Evolutionary conservation across 2,888 invertebrate genomes (phyloP).

Genomic region (Heterodera filipjevi): DNA sequence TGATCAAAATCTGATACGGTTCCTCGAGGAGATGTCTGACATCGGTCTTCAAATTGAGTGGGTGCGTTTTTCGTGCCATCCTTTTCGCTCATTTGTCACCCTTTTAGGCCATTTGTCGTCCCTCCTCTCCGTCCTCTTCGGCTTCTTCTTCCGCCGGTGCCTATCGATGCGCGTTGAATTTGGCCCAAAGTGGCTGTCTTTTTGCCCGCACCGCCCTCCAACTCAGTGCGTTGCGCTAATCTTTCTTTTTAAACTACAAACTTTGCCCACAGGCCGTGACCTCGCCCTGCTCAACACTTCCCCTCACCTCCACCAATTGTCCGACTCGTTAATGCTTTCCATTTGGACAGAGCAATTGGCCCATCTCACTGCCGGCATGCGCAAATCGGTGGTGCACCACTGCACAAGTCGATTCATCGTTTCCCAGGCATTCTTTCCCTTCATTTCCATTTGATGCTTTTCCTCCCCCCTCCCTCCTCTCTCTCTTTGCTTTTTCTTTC

Average conservation of each 20-base stretch:
- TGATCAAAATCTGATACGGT: slow-evolving; percentile 74
- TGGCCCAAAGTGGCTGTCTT: slow-evolving; percentile 56
- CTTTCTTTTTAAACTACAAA: background rate
- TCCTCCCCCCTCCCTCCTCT: too few species aligned
- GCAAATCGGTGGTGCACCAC: slow-evolving; percentile 54
- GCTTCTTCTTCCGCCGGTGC: slow-evolving; percentile 9
- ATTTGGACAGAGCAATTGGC: slow-evolving; percentile 58
- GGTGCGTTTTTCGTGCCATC: slow-evolving; percentile 34
- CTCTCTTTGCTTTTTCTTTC: background rate
- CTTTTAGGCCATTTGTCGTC: slow-evolving; percentile 13
- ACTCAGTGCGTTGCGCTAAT: slow-evolving; percentile 40
- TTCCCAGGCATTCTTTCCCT: slow-evolving; percentile 41
- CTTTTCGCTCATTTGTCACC: slow-evolving; percentile 8
- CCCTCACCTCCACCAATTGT: slow-evolving; percentile 45
- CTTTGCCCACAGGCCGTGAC: slow-evolving; percentile 42
- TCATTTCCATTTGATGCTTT: background rate
- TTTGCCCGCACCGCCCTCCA: slow-evolving; percentile 56
- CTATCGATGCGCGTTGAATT: slow-evolving; percentile 47
- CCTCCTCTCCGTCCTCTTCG: slow-evolving; percentile 15
- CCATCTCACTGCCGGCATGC: slow-evolving; percentile 45
- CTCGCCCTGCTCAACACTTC: slow-evolving; percentile 50
- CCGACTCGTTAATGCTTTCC: slow-evolving; percentile 52
- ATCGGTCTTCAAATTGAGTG: slow-evolving; percentile 58
- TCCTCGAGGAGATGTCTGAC: slow-evolving; percentile 66
- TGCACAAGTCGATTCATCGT: slow-evolving; percentile 51